Evolutionary conservation across 2,888 invertebrate genomes (phyloP), one percentile per base, ranked within the genome.

Genomic region (Caenorhabditis macrosperma): DNA sequence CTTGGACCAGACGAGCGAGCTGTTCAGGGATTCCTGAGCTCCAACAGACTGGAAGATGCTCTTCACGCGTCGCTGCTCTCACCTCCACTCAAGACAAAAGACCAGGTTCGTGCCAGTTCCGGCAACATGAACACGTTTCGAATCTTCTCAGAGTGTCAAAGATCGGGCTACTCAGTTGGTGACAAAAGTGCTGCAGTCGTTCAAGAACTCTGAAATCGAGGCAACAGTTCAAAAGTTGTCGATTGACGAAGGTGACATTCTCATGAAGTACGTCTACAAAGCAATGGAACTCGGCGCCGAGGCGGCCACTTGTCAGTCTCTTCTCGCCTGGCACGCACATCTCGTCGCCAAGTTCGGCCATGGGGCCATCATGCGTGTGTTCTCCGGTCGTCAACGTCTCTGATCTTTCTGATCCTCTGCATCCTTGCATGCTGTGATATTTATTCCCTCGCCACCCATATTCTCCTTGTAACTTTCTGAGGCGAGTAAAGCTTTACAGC

Each of bases 191-290:
- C 69, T 89, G 15, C 84, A 85, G 46, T 80, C 83, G 33, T 87
- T 87, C 81, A 89, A 88, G 68, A 77, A 75, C 7, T 68, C 74
- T 4, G 89, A 89, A 52, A 87, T 89, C 52, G 89, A 87, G 46
- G 61, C 59, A 9, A 77, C 83, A 0, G 84, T 87, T 7, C 60
- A 83, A 66, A 72, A 77, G 17, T 63, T 89, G 24, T 61, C 72
- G 17, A 83, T 81, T n/a, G 87, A 87, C n/a, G 87, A 89, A 54
- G 84, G 85, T 3, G 89, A 87, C 64, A 54, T 88, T 38, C 77
- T 89, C 44, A 86, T 89, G 85, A 88, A 88, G 78, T 87, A 89
- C 69, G 81, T 89, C 12, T 89, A 86, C 83, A 89, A 88, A 38
- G 84, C 83, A 4, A 88, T 89, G 88, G 88, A 89, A 48, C 60